A percentile compares a stretch with the other conserved stretches of the same genome.
Conservation (phyloP, 2,113 vertebrate genomes). For the Callaeas wilsoni region DNA sequence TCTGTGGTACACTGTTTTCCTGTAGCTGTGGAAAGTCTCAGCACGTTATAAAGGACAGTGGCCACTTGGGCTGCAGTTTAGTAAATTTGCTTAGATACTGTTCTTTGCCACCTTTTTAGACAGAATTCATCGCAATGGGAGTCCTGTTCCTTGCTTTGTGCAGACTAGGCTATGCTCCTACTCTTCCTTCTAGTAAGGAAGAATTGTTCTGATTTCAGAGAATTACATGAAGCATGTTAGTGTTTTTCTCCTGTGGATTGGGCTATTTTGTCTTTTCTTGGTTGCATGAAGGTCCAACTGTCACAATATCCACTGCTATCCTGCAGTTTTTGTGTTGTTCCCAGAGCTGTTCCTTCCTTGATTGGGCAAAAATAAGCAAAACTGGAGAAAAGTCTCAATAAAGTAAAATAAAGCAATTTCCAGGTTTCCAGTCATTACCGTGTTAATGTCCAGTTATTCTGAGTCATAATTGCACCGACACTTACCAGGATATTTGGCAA, state of each 20-base stretch:
- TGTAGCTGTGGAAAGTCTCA: background rate
- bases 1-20: background rate
- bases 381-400: background rate
- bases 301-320: background rate
- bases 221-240: background rate
- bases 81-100: background rate
- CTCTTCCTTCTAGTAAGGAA: background rate
- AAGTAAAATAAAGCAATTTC: background rate
- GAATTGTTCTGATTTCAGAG: background rate
- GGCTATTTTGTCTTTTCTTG: background rate
- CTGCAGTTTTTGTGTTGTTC: background rate
- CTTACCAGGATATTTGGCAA: background rate
- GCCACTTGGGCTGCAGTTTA: background rate
- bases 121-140: background rate
- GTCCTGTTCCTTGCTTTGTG: background rate
- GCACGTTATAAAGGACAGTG: background rate
- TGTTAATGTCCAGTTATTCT: background rate
- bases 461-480: background rate
- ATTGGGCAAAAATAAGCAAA: background rate
- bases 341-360: background rate
- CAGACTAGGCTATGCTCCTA: background rate
- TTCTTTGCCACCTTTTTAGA: background rate
- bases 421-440: background rate
- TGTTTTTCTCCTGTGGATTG: background rate
- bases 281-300: background rate